phyloP scores from a whole-genome alignment of 2,113 vertebrate genomes.

The Brachionichthys hirsutus region DNA sequence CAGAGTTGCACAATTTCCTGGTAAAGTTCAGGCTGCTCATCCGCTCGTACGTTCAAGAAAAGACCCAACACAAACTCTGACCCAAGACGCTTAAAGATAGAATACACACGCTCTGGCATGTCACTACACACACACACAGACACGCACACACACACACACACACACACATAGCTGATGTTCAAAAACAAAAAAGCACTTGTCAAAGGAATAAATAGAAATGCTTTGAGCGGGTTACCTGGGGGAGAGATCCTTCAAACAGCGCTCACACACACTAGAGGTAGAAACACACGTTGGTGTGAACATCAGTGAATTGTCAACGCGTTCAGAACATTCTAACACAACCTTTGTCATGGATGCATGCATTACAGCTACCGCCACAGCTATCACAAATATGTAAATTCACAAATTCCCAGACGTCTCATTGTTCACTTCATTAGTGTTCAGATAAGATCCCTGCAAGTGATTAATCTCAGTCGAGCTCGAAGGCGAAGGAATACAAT shows the following conservation, averaged over 20 bases:
- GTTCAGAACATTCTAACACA: no score
- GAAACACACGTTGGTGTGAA: background rate
- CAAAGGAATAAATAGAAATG: background rate
- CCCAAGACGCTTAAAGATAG: slow-evolving; percentile 63
- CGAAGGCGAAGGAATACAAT: no score
- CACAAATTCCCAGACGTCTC: no score
- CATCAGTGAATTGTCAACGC: no score
- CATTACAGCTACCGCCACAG: no score
- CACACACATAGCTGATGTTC: background rate
- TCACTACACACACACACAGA: slow-evolving; percentile 38
- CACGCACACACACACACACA: slow-evolving; percentile 27
- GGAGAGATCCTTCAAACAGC: slow-evolving; percentile 59
- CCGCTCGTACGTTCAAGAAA: slow-evolving; percentile 65
- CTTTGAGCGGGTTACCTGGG: slow-evolving; percentile 49
- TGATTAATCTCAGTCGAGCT: no score
- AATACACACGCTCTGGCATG: slow-evolving; percentile 57
- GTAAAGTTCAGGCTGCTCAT: slow-evolving; percentile 65
- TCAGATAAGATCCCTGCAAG: no score
- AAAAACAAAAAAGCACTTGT: no score
- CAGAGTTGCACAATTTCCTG: slow-evolving; percentile 67
- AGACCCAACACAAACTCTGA: slow-evolving; percentile 71
- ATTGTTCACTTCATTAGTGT: no score
- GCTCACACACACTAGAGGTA: slow-evolving; percentile 60
- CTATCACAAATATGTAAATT: no score
- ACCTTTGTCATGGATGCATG: no score